Conservation (phyloP, 2,888 invertebrate genomes). For the Charanyca ferruginea region DNA sequence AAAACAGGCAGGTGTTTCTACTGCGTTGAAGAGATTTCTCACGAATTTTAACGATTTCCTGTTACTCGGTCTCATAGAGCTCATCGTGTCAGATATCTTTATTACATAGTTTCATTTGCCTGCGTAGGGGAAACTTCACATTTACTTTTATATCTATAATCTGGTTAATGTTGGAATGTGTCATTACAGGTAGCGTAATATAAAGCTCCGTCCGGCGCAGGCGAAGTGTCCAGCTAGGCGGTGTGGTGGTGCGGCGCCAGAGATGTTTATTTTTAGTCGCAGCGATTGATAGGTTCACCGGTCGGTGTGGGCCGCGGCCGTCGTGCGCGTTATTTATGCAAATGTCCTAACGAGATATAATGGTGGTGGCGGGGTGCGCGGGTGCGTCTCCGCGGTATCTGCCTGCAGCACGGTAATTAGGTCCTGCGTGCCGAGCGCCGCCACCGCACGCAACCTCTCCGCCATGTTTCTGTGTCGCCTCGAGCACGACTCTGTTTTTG, state of each 20-base stretch:
- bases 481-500: conserved; percentile 87
- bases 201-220: conserved; percentile 67
- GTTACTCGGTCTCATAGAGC: conserved; percentile 83
- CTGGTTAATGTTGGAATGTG: conserved; percentile 82
- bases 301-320: conserved; percentile 80
- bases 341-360: conserved; percentile 90
- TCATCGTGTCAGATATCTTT: conserved; percentile 84
- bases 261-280: conserved; percentile 84
- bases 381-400: conserved; percentile 77
- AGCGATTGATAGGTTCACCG: conserved; percentile 85
- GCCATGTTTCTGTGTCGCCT: conserved; percentile 88
- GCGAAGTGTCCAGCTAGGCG: conserved; percentile 67
- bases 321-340: conserved; percentile 88
- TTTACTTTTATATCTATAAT: conserved; percentile 82
- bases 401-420: conserved; percentile 89
- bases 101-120: conserved; percentile 84
- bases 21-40: conserved; percentile 80
- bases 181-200: conserved; percentile 81
- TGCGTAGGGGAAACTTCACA: conserved; percentile 79
- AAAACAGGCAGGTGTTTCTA: conserved; percentile 69
- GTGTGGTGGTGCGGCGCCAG: conserved; percentile 73
- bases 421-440: conserved; percentile 83
- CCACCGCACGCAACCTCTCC: conserved; percentile 74
- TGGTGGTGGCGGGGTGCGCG: conserved; percentile 81
- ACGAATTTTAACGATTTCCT: conserved; percentile 90